A percentile compares a stretch with the other conserved stretches of the same genome.
Conservation (phyloP, 2,797 vertebrate species). For the Gymnocypris eckloni region DNA sequence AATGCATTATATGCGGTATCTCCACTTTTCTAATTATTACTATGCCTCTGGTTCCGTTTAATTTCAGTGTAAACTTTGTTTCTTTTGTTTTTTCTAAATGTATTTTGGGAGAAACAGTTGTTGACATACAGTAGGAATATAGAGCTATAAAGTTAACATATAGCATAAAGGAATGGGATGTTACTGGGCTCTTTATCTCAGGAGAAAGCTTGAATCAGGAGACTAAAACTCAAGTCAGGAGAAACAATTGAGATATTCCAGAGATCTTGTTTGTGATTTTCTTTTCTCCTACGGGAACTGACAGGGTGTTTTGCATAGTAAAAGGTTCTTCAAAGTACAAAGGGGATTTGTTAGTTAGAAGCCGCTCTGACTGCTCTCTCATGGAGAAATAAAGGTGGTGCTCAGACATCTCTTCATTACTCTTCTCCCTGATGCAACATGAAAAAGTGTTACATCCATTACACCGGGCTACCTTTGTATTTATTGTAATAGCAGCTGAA, state of each 20-base stretch:
- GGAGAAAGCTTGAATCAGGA: background rate
- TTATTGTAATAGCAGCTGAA: constrained; percentile 70
- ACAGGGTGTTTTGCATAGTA: constrained; percentile 43
- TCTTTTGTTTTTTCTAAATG: background rate
- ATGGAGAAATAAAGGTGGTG: constrained; percentile 38
- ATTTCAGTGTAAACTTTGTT: background rate
- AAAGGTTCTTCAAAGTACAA: constrained; percentile 27
- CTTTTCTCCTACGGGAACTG: constrained; percentile 6
- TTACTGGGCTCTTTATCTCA: background rate
- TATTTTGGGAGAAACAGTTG: background rate
- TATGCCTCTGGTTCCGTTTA: background rate
- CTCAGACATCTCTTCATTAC: constrained; percentile 52
- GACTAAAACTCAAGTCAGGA: background rate
- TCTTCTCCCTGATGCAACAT: constrained; percentile 59
- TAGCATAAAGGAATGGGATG: background rate
- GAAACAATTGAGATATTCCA: constrained; percentile 37
- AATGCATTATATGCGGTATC: background rate
- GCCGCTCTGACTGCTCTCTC: constrained; percentile 20
- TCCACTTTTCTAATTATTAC: background rate
- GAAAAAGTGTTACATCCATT: constrained; percentile 73
- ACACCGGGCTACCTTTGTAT: constrained; percentile 67
- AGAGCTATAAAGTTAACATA: background rate
- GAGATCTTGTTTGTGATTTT: constrained; percentile 35
- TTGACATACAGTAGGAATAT: background rate
- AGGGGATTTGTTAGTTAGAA: constrained; percentile 39